A percentile compares a stretch with the other conserved stretches of the same genome.
These are phyloP conservation scores for Pterocles orientalis DNA, from an alignment of 2,113 vertebrate genomes.

Conservation along the genomic window DNA sequence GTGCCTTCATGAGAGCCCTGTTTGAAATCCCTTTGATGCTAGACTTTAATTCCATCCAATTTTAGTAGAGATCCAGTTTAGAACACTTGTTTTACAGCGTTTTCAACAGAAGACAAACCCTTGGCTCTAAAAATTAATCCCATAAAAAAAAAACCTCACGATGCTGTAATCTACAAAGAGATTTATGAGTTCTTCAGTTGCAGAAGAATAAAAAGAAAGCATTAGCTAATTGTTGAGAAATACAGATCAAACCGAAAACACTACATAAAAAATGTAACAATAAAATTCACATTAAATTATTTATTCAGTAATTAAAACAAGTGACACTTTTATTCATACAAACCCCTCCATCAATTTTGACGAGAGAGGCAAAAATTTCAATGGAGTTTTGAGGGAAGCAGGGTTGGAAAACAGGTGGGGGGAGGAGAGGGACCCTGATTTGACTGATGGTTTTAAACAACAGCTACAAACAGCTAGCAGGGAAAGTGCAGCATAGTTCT, in stretches of 20 bases:
- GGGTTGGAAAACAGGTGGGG: not conserved
- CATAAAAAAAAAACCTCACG: constrained; percentile 4
- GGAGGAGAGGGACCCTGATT: constrained; percentile 24
- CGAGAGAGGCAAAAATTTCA: not conserved
- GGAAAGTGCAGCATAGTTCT: constrained; percentile 35
- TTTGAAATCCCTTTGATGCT: not conserved
- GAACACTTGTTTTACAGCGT: not conserved
- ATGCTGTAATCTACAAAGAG: constrained; percentile 31
- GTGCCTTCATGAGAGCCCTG: not conserved
- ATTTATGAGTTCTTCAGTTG: constrained; percentile 51
- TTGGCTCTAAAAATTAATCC: constrained; percentile 19
- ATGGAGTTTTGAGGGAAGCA: not conserved
- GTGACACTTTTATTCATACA: constrained; percentile 57
- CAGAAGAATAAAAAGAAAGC: constrained; percentile 34
- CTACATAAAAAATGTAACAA: constrained; percentile 57
- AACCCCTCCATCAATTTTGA: not conserved
- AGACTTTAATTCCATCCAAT: not conserved
- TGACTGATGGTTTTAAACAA: constrained; percentile 11
- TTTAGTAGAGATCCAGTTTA: not conserved
- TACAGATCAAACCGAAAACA: constrained; percentile 41
- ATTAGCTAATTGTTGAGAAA: constrained; percentile 56
- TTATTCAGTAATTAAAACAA: constrained; percentile 77
- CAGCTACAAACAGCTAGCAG: constrained; percentile 7
- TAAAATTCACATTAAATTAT: constrained; percentile 79
- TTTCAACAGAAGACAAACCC: constrained; percentile 16